Percentiles rank a stretch among this genome's conserved stretches.
phyloP scores from a whole-genome alignment of 35 echinoderm and acorn worm species.

The Heliocidaris tuberculata region DNA sequence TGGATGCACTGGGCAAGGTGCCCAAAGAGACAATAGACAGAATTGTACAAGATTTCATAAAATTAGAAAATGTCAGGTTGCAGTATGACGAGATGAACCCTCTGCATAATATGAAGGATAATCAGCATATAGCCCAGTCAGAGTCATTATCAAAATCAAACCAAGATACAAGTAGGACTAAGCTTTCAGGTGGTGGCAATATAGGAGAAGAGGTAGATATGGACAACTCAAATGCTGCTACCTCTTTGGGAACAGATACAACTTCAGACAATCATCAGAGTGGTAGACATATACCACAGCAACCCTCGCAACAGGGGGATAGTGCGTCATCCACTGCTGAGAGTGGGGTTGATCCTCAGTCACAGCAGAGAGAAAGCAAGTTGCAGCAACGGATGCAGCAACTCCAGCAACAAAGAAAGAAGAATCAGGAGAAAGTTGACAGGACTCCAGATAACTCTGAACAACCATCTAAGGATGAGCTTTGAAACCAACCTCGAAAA shows the following conservation, averaged over 20 bases:
- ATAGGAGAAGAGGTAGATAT: not conserved
- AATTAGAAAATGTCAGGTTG: conserved; percentile 3
- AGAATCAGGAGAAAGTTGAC: not conserved
- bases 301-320: not conserved
- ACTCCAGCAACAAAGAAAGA: not conserved
- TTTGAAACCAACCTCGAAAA: not conserved
- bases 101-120: not conserved
- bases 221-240: not conserved
- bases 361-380: too few relatives aligned
- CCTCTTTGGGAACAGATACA: not conserved
- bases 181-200: not conserved
- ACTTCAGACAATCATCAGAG: not conserved
- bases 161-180: conserved; percentile 41
- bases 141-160: not conserved
- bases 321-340: too few relatives aligned
- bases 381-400: not conserved
- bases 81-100: not conserved
- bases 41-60: not conserved
- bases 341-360: not conserved
- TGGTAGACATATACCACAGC: conserved; percentile 30
- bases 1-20: not conserved
- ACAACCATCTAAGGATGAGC: not conserved
- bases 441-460: not conserved
- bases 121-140: not conserved
- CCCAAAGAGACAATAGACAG: not conserved